These are phyloP conservation scores for Euura saliciscinereae DNA, from an alignment of 1,140 invertebrate genomes.

Conservation along the genomic window DNA sequence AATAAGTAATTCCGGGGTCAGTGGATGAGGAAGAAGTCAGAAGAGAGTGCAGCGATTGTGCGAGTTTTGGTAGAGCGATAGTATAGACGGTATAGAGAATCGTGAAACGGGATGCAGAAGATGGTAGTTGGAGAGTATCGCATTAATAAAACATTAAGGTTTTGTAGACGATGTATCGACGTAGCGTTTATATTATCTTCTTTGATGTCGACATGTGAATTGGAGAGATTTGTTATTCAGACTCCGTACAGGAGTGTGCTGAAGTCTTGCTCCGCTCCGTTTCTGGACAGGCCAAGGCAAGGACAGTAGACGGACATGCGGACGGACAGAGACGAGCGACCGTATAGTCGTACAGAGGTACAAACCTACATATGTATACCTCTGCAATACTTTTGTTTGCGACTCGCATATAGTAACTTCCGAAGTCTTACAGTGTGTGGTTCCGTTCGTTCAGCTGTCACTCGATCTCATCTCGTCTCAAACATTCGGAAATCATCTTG, in stretches of 20 bases:
- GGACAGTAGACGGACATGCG: slow-evolving; percentile 36
- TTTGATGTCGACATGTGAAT: slow-evolving; percentile 64
- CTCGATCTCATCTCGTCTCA: no score
- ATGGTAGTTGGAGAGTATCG: slow-evolving; percentile 39
- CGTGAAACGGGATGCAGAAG: slow-evolving; percentile 29
- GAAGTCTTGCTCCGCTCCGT: slow-evolving; percentile 61
- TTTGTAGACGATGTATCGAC: slow-evolving; percentile 62
- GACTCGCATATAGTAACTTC: not conserved
- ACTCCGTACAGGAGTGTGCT: slow-evolving; percentile 59
- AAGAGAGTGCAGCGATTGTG: not conserved
- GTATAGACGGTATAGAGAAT: no score
- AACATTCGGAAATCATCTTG: no score
- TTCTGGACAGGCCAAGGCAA: slow-evolving; percentile 43
- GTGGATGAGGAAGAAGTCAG: slow-evolving; percentile 20
- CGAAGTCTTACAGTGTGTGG: not conserved
- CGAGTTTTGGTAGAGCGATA: no score
- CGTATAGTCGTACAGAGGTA: not conserved
- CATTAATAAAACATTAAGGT: slow-evolving; percentile 64
- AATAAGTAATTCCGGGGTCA: not conserved
- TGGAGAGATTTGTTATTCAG: slow-evolving; percentile 64
- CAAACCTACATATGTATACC: not conserved
- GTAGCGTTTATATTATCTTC: slow-evolving; percentile 64
- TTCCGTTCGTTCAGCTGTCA: not conserved
- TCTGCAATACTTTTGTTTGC: not conserved
- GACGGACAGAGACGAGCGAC: slow-evolving; percentile 26